Base-by-base conservation (phyloP, 2,888 invertebrate genomes). In the Epinotia bilunana region DNA sequence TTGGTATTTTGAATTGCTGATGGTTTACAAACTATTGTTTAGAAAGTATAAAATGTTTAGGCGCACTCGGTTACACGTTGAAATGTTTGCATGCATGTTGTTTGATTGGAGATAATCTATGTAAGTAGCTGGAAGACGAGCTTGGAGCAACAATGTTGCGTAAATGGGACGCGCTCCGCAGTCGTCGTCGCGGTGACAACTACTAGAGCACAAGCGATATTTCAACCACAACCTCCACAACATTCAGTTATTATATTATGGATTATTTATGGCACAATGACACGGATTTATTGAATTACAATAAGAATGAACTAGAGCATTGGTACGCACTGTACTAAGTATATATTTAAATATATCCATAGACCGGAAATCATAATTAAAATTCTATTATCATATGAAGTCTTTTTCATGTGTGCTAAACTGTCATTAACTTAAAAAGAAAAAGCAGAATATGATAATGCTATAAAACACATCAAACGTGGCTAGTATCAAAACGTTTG, bases 381-480 rank as follows among this genome's bases (percentile, higher is more conserved):
- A 49, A 53, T 28, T 65, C 12, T 61, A 39, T 9, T 43, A 73
- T 55, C 20, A 61, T 12, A 53, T 67, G 16, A 73, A 20, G 49
- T 16, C 46, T 43, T 58, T 58, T 64, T 64, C 49, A 58, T 53
- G 58, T 13, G 49, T n/a, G 62, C 20, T 69, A 28, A 28, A 60
- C 53, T 74, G 28, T 55, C 28, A 62, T 60, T 67, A 71, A 75
- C 46, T 71, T 75, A 78, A 79, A 78, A 75, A 75, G 73, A 70
- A 79, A 80, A 81, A 69, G 57, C 70, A 60, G 76, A 80, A 80
- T 82, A 79, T 82, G 81, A 79, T 80, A 80, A 78, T 60, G 80
- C 78, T 81, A 86, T 90, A 87, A 87, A 90, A 90, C 86, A 91
- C 89, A 90, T 91, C 90, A 92, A 91, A 92, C 84, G 82, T 81